Base-by-base conservation (phyloP, 2,888 invertebrate species). In the Nemapogon koenigi region DNA sequence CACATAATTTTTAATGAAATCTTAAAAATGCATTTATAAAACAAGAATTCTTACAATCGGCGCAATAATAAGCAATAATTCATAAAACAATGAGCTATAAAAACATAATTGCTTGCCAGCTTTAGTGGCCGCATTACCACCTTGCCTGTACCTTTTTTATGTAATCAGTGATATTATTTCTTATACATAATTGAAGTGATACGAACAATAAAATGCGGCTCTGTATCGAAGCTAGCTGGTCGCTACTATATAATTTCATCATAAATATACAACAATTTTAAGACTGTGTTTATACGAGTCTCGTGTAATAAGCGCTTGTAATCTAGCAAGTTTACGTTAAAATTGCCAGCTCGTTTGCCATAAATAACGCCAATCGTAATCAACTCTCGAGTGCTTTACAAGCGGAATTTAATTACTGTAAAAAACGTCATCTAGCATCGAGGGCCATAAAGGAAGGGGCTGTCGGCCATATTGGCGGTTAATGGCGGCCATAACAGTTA, bases 371-470 rank as follows among this genome's bases (percentile, higher is more conserved):
- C 19, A 16, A 33, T 33, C 14, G 11, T 19, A 33, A 33, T 33
- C 33, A 33, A 19, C 31, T n/a, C n/a, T 16, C 31, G 16, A 31
- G 14, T 31, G 17, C n/a, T 31, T 31, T 31, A 33, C 33, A 33
- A 33, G 17, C n/a, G 3, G 22, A 22, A 22, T 22, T 6, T 8
- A 33, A 33, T 18, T 33, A 15, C 15, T 35, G 38, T 47, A 51
- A 52, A 55, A 55, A 43, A 41, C 43, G 43, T 41, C 43, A 45
- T 37, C 13, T 27, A 27, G 11, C 13, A 19, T 37, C 17, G 27
- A 16, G 26, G 28, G 11, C 25, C 22, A 15, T 16, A 16, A 26
- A 25, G 16, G 16, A 14, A 11, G 8, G 26, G 22, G 10, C 22
- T 6, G 6, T 8, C 22, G 22, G 10, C 22, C 10, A 22, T 22